Percentiles rank a stretch among this genome's conserved stretches.
These are phyloP conservation scores for Rhadina sibilatrix DNA, from an alignment of 2,113 vertebrate genomes.

Conservation along the genomic window DNA sequence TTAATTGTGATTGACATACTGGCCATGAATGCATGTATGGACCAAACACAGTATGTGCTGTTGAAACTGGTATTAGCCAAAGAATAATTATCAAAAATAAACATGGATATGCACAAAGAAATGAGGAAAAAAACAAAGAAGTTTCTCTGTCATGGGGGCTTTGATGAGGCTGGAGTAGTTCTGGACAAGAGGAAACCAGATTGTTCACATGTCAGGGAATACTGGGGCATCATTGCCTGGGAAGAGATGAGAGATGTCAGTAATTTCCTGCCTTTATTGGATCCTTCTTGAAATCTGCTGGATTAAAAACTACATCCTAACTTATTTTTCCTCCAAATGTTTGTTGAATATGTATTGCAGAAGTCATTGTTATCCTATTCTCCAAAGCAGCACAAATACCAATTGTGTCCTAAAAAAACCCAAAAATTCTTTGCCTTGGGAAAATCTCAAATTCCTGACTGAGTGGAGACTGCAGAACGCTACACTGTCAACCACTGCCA, in stretches of 20 bases:
- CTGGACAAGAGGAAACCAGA: background rate
- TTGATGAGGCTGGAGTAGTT: background rate
- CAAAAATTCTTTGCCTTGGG: background rate
- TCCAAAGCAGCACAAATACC: background rate
- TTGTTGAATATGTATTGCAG: background rate
- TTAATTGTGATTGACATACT: background rate
- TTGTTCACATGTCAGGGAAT: background rate
- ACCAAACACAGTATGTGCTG: accelerated
- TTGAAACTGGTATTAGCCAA: background rate
- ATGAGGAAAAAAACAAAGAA: background rate
- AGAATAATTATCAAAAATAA: background rate
- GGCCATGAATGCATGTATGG: background rate
- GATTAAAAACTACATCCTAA: background rate
- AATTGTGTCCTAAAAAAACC: background rate
- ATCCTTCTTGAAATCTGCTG: background rate
- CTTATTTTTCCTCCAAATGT: background rate
- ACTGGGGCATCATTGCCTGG: accelerated
- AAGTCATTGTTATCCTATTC: background rate
- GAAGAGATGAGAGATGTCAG: background rate
- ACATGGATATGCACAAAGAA: background rate
- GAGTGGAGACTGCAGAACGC: background rate
- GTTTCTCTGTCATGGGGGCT: accelerated
- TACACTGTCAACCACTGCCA: background rate
- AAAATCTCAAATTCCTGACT: background rate
- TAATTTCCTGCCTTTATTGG: background rate